Conservation (phyloP, 2,888 invertebrate species). For the Stomorhina lunata region DNA sequence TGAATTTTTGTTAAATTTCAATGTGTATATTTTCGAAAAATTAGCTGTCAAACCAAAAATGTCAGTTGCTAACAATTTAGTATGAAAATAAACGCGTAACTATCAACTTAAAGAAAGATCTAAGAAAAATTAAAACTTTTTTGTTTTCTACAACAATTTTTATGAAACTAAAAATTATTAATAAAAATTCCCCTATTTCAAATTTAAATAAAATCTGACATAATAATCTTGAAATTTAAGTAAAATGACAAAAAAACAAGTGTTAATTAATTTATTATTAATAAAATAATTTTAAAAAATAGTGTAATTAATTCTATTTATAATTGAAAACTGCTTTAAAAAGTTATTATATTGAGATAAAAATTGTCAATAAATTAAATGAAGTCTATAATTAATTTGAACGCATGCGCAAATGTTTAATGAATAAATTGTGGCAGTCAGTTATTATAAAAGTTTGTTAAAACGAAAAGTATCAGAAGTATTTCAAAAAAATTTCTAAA, state of each 20-base stretch:
- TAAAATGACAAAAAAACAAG: neutral
- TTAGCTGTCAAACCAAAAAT: slow-evolving; percentile 49
- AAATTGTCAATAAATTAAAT: slow-evolving; percentile 1
- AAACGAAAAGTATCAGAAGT: no score
- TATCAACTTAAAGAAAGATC: slow-evolving; percentile 31
- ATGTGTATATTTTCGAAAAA: slow-evolving; percentile 15
- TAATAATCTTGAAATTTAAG: slow-evolving; percentile 2
- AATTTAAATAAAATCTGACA: neutral
- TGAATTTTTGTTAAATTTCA: neutral
- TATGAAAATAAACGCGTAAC: slow-evolving; percentile 61
- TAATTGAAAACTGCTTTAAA: slow-evolving; percentile 21
- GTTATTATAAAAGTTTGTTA: no score
- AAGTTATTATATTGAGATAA: neutral
- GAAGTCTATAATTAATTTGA: neutral
- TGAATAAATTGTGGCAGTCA: no score
- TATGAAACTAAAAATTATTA: neutral
- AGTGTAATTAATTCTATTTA: slow-evolving; percentile 2
- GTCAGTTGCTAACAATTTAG: slow-evolving; percentile 61
- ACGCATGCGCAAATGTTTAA: neutral
- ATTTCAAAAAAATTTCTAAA: no score
- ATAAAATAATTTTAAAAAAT: slow-evolving; percentile 2
- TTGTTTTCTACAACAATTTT: neutral
- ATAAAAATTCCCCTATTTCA: slow-evolving; percentile 9
- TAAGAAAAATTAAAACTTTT: neutral
- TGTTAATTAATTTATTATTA: slow-evolving; percentile 24